These are phyloP conservation scores for Lepidostoma basale DNA, from an alignment of 1,140 invertebrate species.

Conservation along the genomic window DNA sequence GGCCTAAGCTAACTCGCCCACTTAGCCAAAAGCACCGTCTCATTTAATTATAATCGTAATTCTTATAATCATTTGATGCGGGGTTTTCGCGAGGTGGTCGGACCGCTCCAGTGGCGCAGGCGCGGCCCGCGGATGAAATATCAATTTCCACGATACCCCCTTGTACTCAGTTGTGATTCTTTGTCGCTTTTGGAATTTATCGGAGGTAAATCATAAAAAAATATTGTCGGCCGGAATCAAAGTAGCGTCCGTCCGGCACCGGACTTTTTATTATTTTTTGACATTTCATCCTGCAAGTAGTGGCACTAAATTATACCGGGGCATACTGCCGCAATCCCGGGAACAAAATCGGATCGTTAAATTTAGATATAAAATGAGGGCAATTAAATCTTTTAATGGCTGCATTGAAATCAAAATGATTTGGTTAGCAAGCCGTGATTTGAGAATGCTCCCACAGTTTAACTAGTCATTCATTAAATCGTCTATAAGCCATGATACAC, in stretches of 20 bases:
- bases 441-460: too few species aligned
- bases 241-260: constrained; percentile 27
- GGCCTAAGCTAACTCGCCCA: too few species aligned
- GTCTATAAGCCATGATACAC: too few species aligned
- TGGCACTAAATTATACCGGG: constrained; percentile 33
- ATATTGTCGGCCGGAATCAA: constrained; percentile 36
- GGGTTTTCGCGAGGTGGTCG: not conserved
- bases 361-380: constrained; percentile 1
- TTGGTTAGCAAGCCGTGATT: too few species aligned
- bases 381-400: constrained; percentile 18
- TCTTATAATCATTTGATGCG: too few species aligned
- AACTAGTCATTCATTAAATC: too few species aligned
- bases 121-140: constrained; percentile 33
- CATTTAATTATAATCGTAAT: too few species aligned
- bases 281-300: constrained; percentile 37
- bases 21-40: too few species aligned
- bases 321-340: constrained; percentile 10
- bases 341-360: not conserved
- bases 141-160: constrained; percentile 42
- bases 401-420: constrained; percentile 2
- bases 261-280: constrained; percentile 42
- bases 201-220: constrained; percentile 46
- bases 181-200: constrained; percentile 42
- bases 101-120: not conserved
- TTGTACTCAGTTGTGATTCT: constrained; percentile 23